A percentile compares a stretch with the other conserved stretches of the same genome.
Evolutionary conservation across 2,113 vertebrate genomes (phyloP).

Genomic region (Xyrauchen texanus): DNA sequence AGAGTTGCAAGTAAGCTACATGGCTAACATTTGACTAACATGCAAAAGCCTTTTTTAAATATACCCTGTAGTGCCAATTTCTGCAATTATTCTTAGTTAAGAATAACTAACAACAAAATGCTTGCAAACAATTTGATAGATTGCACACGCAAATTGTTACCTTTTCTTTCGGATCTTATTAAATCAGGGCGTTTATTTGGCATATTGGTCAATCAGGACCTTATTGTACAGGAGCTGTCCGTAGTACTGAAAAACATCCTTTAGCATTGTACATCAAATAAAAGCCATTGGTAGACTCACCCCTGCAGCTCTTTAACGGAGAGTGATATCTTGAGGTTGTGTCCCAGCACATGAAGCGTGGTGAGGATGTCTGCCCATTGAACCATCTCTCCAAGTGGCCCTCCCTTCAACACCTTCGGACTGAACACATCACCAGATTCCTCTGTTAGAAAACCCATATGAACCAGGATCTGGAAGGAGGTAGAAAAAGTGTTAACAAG

Average conservation of each 20-base stretch:
- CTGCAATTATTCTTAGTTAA: no score
- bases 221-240: constrained; percentile 13
- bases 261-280: no score
- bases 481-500: neutral
- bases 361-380: constrained; percentile 98
- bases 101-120: no score
- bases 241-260: constrained; percentile 1
- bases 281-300: constrained; percentile 70
- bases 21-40: no score
- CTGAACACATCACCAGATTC: constrained; percentile 97
- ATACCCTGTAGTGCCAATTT: no score
- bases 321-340: constrained; percentile 87
- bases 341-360: constrained; percentile 88
- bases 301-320: constrained; percentile 96
- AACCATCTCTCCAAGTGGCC: constrained; percentile 96
- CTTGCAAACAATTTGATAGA: no score
- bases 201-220: no score
- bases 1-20: no score
- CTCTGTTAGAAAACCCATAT: constrained; percentile 95
- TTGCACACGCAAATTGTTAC: no score
- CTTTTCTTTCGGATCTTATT: no score
- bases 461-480: constrained; percentile 83
- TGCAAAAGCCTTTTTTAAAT: no score
- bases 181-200: no score
- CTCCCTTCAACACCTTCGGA: constrained; percentile 91